phyloP scores from a whole-genome alignment of 2,888 invertebrate species.

The Dicyrtoma fusca region DNA sequence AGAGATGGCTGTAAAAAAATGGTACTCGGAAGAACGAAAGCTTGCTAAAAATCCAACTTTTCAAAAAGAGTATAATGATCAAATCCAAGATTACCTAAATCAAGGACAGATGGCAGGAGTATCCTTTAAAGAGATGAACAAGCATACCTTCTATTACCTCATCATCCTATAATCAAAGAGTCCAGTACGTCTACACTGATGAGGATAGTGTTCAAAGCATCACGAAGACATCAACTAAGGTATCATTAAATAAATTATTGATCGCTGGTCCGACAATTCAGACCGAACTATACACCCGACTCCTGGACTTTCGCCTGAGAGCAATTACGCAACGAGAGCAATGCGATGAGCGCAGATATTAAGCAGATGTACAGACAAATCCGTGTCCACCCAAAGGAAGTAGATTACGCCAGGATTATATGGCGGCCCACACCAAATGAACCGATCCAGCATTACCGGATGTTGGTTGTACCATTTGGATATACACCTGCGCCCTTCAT shows the following conservation, averaged over 20 bases:
- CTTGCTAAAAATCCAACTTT: too few relatives aligned
- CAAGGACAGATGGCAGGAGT: slow-evolving; percentile 51
- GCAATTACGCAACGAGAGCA: too few relatives aligned
- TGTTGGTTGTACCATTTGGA: slow-evolving; percentile 58
- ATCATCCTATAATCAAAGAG: slow-evolving; percentile 56
- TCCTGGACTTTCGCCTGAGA: slow-evolving; percentile 55
- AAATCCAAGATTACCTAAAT: slow-evolving; percentile 45
- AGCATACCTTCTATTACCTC: slow-evolving; percentile 53
- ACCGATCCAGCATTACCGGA: slow-evolving; percentile 42
- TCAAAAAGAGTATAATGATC: neutral
- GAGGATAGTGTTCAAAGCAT: slow-evolving; percentile 58
- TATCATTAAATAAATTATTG: slow-evolving; percentile 56
- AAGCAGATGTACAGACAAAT: slow-evolving; percentile 58
- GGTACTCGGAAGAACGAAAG: too few relatives aligned
- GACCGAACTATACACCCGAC: slow-evolving; percentile 45
- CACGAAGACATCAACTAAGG: slow-evolving; percentile 50
- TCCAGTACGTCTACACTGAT: slow-evolving; percentile 56
- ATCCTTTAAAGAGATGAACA: slow-evolving; percentile 13
- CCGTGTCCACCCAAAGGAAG: slow-evolving; percentile 50
- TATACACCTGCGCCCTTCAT: slow-evolving; percentile 57
- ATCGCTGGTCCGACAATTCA: slow-evolving; percentile 56
- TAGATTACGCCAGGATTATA: slow-evolving; percentile 58
- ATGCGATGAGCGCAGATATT: slow-evolving; percentile 56
- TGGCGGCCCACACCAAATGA: slow-evolving; percentile 57
- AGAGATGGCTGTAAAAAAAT: too few relatives aligned